A percentile compares a stretch with the other conserved stretches of the same genome.
phyloP scores from a whole-genome alignment of 2,797 vertebrate species.

The Agapornis canus region DNA sequence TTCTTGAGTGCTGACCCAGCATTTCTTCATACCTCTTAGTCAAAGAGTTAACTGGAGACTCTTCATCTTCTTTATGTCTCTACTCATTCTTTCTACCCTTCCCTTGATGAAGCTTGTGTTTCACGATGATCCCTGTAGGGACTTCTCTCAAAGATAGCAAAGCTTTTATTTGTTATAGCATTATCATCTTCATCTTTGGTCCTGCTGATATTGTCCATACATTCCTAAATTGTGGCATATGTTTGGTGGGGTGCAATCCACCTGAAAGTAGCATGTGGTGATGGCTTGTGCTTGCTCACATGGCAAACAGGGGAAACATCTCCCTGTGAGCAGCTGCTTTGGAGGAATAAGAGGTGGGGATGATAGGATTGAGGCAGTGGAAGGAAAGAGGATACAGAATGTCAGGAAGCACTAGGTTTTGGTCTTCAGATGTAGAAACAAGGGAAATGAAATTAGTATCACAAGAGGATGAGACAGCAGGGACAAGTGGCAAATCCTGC shows the following conservation, averaged over 20 bases:
- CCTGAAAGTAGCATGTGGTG: neutral
- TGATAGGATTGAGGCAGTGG: neutral
- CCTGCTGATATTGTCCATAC: neutral
- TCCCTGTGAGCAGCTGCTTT: neutral
- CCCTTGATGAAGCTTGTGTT: fast-evolving
- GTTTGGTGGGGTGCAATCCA: neutral
- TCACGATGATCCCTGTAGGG: neutral
- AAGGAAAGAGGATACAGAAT: neutral
- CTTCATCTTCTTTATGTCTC: neutral
- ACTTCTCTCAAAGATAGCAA: neutral
- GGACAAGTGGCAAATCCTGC: fast-evolving
- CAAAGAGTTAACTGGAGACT: neutral
- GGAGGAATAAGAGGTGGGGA: neutral
- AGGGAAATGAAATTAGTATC: neutral
- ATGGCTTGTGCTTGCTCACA: neutral
- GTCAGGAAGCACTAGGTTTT: neutral
- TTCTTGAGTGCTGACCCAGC: neutral
- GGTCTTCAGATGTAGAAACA: neutral
- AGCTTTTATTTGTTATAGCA: neutral
- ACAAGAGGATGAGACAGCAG: neutral
- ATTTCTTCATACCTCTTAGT: neutral
- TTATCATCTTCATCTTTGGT: neutral
- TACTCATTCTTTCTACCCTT: neutral
- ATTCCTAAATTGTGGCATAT: neutral
- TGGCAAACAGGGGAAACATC: neutral